phyloP scores from a whole-genome alignment of 2,797 vertebrate genomes.

The Anguilla anguilla region DNA sequence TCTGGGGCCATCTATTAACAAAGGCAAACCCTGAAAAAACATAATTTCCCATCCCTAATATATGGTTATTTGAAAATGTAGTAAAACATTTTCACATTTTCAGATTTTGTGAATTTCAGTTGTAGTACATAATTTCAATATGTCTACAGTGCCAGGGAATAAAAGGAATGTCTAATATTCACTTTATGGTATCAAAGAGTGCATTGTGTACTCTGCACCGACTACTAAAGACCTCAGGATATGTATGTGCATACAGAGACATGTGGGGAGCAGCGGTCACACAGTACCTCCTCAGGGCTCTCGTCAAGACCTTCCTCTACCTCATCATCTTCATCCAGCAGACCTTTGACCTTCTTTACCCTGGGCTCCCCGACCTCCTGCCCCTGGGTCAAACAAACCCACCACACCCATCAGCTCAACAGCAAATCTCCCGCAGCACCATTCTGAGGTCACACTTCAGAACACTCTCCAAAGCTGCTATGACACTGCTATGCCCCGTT shows the following conservation, averaged over 20 bases:
- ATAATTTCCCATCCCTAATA: background rate
- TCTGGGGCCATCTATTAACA: background rate
- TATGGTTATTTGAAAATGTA: too few species aligned
- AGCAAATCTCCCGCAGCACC: background rate
- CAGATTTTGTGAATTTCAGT: background rate
- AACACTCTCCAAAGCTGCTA: background rate
- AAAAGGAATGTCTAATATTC: background rate
- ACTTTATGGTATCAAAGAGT: background rate
- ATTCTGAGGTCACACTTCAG: background rate
- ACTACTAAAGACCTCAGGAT: background rate
- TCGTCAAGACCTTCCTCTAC: slow-evolving; percentile 67
- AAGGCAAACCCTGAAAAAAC: background rate
- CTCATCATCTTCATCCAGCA: slow-evolving; percentile 50
- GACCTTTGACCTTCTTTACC: slow-evolving; percentile 80
- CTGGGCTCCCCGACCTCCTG: slow-evolving; percentile 81
- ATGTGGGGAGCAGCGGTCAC: background rate
- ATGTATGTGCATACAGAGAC: background rate
- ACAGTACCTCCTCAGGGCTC: slow-evolving; percentile 69
- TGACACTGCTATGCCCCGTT: background rate
- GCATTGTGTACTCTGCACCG: background rate
- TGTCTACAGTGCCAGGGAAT: background rate
- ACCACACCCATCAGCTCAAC: background rate
- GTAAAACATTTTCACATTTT: too few species aligned
- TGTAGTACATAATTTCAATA: background rate
- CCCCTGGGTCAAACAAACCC: slow-evolving; percentile 61